Evolutionary conservation across 2,888 invertebrate species (phyloP).

Genomic region (Operophtera brumata): DNA sequence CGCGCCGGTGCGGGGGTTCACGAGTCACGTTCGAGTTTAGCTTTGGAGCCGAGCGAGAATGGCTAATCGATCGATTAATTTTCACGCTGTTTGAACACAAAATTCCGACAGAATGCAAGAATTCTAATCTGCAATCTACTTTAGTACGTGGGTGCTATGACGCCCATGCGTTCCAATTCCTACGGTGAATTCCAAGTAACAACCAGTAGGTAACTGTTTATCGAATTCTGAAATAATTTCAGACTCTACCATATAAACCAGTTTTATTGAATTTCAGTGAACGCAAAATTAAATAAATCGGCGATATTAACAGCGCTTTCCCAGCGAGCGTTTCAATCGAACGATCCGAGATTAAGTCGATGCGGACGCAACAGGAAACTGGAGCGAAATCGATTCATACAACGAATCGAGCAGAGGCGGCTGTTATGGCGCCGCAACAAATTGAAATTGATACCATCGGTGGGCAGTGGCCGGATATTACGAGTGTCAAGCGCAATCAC

Average conservation of each 20-base stretch:
- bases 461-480: constrained; percentile 77
- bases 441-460: constrained; percentile 80
- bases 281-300: constrained; percentile 55
- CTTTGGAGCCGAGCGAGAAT: constrained; percentile 65
- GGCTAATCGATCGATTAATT: constrained; percentile 78
- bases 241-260: constrained; percentile 42
- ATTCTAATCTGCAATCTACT: constrained; percentile 40
- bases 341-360: constrained; percentile 69
- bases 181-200: constrained; percentile 12
- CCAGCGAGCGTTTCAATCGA: constrained; percentile 62
- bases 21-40: constrained; percentile 71
- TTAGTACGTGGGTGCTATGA: background rate
- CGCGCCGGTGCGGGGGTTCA: constrained; percentile 55
- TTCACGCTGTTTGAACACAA: constrained; percentile 69
- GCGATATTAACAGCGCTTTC: constrained; percentile 50
- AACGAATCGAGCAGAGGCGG: constrained; percentile 70
- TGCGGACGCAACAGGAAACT: constrained; percentile 74
- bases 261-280: constrained; percentile 50
- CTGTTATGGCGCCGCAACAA: constrained; percentile 75
- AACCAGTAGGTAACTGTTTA: constrained; percentile 27
- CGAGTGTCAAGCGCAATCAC: constrained; percentile 77
- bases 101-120: constrained; percentile 57
- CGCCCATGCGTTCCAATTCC: constrained; percentile 5
- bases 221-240: constrained; percentile 38
- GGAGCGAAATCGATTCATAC: constrained; percentile 73